Evolutionary conservation across 2,113 vertebrate species (phyloP).

Genomic region (Oriolus oriolus): DNA sequence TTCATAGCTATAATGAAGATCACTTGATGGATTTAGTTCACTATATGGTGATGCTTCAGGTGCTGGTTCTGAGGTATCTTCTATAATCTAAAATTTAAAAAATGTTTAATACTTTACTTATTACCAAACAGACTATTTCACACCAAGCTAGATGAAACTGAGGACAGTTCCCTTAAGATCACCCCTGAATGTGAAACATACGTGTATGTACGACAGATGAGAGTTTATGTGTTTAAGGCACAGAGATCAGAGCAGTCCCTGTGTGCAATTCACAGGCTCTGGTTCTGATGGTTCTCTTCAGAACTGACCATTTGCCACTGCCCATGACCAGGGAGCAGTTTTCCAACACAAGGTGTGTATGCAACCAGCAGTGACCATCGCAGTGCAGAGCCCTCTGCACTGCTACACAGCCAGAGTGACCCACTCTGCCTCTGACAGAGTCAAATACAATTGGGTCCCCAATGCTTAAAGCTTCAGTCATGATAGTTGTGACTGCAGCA

Average conservation of each 20-base stretch:
- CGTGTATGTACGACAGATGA: not conserved
- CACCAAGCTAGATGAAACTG: not conserved
- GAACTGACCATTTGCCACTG: rapidly evolving
- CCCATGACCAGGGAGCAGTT: not conserved
- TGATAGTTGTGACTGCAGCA: not conserved
- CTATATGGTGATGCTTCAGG: conserved; percentile 53
- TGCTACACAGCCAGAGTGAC: not conserved
- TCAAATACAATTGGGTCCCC: not conserved
- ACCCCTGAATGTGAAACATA: not conserved
- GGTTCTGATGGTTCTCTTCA: not conserved
- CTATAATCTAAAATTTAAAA: conserved; percentile 19
- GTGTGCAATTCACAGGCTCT: not conserved
- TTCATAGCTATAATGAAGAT: conserved; percentile 73
- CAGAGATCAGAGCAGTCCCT: not conserved
- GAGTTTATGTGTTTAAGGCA: not conserved
- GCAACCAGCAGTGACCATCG: not conserved
- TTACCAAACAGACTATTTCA: not conserved
- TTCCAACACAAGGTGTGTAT: not conserved
- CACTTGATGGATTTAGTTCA: conserved; percentile 73
- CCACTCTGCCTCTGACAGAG: not conserved
- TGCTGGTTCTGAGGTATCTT: conserved; percentile 38
- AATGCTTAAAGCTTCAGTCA: not conserved
- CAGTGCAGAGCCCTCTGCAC: not conserved
- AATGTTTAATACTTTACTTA: not conserved
- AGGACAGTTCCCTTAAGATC: not conserved